Evolutionary conservation across 2,797 vertebrate genomes (phyloP), one percentile per base, ranked within the genome.

Genomic region (Coccyzus lansbergi): DNA sequence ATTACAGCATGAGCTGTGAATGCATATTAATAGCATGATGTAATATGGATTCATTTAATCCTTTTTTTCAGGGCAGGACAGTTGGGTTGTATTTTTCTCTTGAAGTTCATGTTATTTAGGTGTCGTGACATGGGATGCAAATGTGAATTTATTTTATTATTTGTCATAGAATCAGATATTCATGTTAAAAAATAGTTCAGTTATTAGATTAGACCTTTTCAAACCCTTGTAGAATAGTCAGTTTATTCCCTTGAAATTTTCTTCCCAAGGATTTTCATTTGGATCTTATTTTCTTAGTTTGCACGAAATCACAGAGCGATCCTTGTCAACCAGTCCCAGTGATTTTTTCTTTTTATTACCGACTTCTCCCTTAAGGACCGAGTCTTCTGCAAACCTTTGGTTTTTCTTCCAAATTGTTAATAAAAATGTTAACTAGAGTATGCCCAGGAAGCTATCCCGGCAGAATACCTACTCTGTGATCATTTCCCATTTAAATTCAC

Each of bases 1-100:
- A 88, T 96, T 97, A 94, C 63, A 84, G 70, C 14, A 4, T 91
- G 79, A 97, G 70, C 38, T 92, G 51, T 85, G 92, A 96, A 96
- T 95, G 81, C 74, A 78, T 95, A 92, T 78, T 86, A 92, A 80
- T 79, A 80, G 28, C 42, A 79, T 65, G 60, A 92, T n/a, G 21
- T 92, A 96, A 89, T 82, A 67, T 60, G 58, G 87, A 85, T 85
- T 82, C 3, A 83, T 91, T 92, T 95, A 20, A 70, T 92, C 72
- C 38, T 84, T 96, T 84, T 96, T 59, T 94, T 81, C 83, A 55
- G 58, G 78, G 75, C 53, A 93, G 84, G 87, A 86, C 84, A 77
- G 60, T 95, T 94, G 92, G 58, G 86, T 88, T 91, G 40, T 78
- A 17, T 88, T 72, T 88, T 92, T 55, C 74, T 95, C 59, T 74